Conservation (phyloP, 1,140 invertebrate species). For the Tyrophagus putrescentiae region DNA sequence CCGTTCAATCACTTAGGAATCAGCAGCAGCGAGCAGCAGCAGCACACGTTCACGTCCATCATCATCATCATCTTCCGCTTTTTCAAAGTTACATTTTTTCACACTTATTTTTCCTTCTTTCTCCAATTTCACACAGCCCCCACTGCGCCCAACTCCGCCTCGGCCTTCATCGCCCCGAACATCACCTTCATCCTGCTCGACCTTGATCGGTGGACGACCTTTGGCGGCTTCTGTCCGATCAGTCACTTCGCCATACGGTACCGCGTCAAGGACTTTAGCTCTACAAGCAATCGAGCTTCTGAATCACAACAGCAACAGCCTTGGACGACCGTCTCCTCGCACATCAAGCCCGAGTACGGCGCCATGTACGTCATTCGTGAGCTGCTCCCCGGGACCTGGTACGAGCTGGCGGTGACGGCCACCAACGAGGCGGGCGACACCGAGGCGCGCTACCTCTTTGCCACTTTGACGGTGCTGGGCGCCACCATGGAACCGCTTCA, state of each 20-base stretch:
- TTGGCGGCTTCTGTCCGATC: constrained; percentile 40
- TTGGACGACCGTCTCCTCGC: constrained; percentile 29
- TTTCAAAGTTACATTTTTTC: too few species aligned
- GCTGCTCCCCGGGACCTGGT: constrained; percentile 32
- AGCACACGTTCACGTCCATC: too few species aligned
- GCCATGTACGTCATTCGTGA: constrained; percentile 21
- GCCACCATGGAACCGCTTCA: constrained; percentile 22
- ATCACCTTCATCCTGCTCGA: constrained; percentile 35
- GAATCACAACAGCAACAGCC: not conserved
- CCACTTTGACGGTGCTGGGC: constrained; percentile 78
- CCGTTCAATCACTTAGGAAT: too few species aligned
- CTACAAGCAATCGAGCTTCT: not conserved
- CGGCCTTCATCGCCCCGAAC: constrained; percentile 31
- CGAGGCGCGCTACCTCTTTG: constrained; percentile 83
- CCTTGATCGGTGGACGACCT: constrained; percentile 37
- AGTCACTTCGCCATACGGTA: constrained; percentile 40
- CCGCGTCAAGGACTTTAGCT: constrained; percentile 19
- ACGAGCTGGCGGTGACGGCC: constrained; percentile 60
- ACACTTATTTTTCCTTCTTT: constrained; percentile 3
- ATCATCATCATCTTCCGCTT: too few species aligned
- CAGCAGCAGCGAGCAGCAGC: too few species aligned
- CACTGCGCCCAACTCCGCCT: constrained; percentile 25
- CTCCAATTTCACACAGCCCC: constrained; percentile 26
- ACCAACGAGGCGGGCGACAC: constrained; percentile 90
- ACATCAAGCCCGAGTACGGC: constrained; percentile 26